These are phyloP conservation scores for Pelosia muscerda DNA, from an alignment of 2,888 invertebrate species.

Conservation along the genomic window DNA sequence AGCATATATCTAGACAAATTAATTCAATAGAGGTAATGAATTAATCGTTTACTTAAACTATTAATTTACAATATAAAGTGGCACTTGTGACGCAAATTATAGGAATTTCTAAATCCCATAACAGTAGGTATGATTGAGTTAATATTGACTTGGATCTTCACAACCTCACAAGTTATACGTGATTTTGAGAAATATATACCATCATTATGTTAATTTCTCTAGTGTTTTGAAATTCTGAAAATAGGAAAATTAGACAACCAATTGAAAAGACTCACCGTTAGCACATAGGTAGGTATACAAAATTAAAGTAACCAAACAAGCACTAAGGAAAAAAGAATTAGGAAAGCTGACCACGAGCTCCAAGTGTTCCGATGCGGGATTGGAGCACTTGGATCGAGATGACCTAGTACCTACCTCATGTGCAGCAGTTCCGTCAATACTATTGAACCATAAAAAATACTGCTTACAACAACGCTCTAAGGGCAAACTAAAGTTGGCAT, in stretches of 20 bases:
- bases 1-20: not conserved
- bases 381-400: too few relatives aligned
- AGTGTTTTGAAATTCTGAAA: not conserved
- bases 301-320: not conserved
- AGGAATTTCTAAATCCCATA: constrained; percentile 12
- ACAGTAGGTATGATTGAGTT: constrained; percentile 25
- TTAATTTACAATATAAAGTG: not conserved
- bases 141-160: constrained; percentile 32
- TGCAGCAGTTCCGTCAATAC: not conserved
- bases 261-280: too few relatives aligned
- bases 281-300: too few relatives aligned
- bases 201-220: constrained; percentile 1
- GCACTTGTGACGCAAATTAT: not conserved
- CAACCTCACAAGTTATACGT: not conserved
- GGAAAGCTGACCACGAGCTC: too few relatives aligned
- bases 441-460: not conserved
- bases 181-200: constrained; percentile 9
- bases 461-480: not conserved
- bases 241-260: not conserved
- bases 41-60: not conserved
- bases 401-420: not conserved
- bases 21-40: not conserved
- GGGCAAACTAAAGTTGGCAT: not conserved
- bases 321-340: not conserved
- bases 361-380: too few relatives aligned